Evolutionary conservation across 2,888 invertebrate genomes (phyloP).

Genomic region (Hemistola chrysoprasaria): DNA sequence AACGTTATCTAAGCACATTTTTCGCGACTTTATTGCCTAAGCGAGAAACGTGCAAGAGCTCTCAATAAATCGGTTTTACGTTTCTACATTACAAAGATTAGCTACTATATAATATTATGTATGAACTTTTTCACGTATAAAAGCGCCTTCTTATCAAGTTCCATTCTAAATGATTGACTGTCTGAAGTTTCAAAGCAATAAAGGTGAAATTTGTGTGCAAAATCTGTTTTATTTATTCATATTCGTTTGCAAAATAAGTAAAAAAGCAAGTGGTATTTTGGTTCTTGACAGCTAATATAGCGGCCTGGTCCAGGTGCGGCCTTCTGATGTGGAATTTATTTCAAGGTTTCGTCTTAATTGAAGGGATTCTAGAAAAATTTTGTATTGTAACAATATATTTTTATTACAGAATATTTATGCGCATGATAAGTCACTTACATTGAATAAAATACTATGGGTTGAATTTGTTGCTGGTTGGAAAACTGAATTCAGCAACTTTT

Average conservation of each 20-base stretch:
- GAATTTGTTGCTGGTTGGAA: too few species aligned
- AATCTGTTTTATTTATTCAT: slow-evolving; percentile 4
- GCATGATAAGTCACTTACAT: too few species aligned
- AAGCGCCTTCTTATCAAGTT: neutral
- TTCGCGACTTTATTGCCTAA: slow-evolving; percentile 10
- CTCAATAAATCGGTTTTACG: neutral
- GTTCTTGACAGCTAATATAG: slow-evolving; percentile 44
- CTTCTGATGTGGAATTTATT: slow-evolving; percentile 14
- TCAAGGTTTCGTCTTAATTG: neutral
- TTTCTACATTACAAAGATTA: neutral
- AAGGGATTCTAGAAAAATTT: slow-evolving; percentile 1
- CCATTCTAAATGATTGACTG: too few species aligned
- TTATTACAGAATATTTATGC: too few species aligned
- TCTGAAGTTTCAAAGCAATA: slow-evolving; percentile 10
- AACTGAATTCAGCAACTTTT: too few species aligned
- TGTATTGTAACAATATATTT: too few species aligned
- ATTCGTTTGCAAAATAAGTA: slow-evolving; percentile 24
- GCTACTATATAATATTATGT: neutral
- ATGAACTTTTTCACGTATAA: slow-evolving; percentile 12
- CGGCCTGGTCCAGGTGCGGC: slow-evolving; percentile 42
- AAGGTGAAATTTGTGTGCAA: slow-evolving; percentile 7
- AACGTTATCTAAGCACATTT: slow-evolving; percentile 29
- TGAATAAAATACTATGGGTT: neutral
- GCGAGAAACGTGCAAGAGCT: slow-evolving; percentile 1
- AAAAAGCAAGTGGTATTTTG: slow-evolving; percentile 37